A percentile compares a stretch with the other conserved stretches of the same genome.
These are phyloP conservation scores for Drosophila aff. DNA, from an alignment of 1,140 invertebrate species.

Conservation along the genomic window DNA sequence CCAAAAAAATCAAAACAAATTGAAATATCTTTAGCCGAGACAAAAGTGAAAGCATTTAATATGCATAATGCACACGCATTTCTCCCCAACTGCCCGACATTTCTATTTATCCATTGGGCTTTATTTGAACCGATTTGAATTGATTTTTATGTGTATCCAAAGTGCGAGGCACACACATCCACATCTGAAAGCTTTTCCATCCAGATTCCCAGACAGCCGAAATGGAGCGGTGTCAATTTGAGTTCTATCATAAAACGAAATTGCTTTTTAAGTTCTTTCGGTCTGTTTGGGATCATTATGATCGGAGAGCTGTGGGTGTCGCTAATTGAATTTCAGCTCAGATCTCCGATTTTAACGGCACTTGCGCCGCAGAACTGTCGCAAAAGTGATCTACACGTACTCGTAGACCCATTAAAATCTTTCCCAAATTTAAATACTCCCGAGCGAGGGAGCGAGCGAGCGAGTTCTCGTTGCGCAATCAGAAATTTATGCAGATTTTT, in stretches of 20 bases:
- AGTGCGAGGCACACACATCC: constrained; percentile 7
- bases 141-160: constrained; percentile 19
- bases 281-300: constrained; percentile 23
- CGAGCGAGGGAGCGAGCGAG: constrained; percentile 2
- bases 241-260: constrained; percentile 74
- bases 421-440: constrained; percentile 28
- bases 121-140: constrained; percentile 7
- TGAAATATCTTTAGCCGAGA: constrained; percentile 30
- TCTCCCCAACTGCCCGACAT: constrained; percentile 13
- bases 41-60: constrained; percentile 78
- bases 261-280: constrained; percentile 70
- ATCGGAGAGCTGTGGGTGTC: constrained; percentile 65
- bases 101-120: constrained; percentile 34
- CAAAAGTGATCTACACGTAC: constrained; percentile 44
- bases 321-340: constrained; percentile 78
- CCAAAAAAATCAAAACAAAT: constrained; percentile 45
- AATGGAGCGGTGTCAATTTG: constrained; percentile 63
- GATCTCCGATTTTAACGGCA: constrained; percentile 56
- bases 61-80: constrained; percentile 73
- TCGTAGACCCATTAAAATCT: constrained; percentile 38
- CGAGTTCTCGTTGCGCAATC: constrained; percentile 60
- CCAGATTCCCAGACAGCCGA: constrained; percentile 26
- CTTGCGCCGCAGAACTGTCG: constrained; percentile 41
- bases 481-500: constrained; percentile 53
- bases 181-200: constrained; percentile 28